Conservation (phyloP, 2,888 invertebrate genomes). For the Dasysyrphus albostriatus region DNA sequence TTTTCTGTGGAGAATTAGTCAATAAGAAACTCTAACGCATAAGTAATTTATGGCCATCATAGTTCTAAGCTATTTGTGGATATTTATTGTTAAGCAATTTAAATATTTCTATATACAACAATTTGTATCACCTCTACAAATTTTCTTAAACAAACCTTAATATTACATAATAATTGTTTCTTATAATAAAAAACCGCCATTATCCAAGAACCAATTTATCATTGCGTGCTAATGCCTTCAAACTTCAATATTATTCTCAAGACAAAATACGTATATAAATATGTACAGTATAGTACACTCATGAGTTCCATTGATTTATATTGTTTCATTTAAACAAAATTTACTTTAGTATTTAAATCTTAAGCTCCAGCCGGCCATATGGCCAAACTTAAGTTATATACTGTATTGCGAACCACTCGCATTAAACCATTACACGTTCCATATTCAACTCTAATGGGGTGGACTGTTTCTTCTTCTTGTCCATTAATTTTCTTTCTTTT, state of each 20-base stretch:
- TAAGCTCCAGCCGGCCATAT: conserved; percentile 15
- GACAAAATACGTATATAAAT: not conserved
- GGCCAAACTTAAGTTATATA: conserved; percentile 19
- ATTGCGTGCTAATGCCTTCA: too few species aligned
- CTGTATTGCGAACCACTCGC: conserved; percentile 23
- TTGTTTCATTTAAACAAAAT: not conserved
- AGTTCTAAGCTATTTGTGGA: too few species aligned
- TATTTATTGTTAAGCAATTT: too few species aligned
- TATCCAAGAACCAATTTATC: too few species aligned
- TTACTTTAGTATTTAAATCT: conserved; percentile 34
- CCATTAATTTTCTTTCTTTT: conserved; percentile 64
- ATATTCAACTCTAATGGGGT: conserved; percentile 64
- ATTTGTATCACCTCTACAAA: too few species aligned
- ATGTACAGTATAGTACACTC: not conserved
- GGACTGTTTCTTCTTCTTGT: conserved; percentile 57
- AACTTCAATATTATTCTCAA: not conserved
- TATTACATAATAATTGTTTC: too few species aligned
- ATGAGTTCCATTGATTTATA: conserved; percentile 13
- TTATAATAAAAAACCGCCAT: too few species aligned
- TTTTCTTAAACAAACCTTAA: too few species aligned
- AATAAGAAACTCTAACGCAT: too few species aligned
- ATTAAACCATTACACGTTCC: conserved; percentile 64
- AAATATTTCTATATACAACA: too few species aligned
- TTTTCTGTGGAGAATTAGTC: too few species aligned
- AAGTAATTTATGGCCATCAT: too few species aligned